These are phyloP conservation scores for Thamnaconus septentrionalis DNA, from an alignment of 2,113 vertebrate species.

Conservation along the genomic window DNA sequence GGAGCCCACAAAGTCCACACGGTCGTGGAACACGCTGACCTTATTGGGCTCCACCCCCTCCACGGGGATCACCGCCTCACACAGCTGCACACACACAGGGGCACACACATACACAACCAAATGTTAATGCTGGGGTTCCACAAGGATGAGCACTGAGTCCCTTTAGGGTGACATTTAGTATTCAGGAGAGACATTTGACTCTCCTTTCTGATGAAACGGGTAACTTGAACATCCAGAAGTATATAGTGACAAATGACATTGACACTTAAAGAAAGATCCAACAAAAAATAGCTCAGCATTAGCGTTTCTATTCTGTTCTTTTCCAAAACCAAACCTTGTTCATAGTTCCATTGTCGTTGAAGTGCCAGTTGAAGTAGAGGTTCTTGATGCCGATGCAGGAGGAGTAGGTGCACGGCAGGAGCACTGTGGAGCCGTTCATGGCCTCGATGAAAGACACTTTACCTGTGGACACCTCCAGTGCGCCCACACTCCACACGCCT, in stretches of 20 bases:
- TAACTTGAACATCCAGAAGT: too few species aligned
- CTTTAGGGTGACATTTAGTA: too few species aligned
- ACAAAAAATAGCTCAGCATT: too few species aligned
- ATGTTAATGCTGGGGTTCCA: not conserved
- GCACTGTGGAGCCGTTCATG: conserved; percentile 86
- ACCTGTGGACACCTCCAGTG: conserved; percentile 87
- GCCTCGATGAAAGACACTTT: conserved; percentile 82
- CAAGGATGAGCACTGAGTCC: too few species aligned
- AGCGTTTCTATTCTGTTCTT: not conserved
- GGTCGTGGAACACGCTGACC: conserved; percentile 51
- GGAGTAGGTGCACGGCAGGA: conserved; percentile 85
- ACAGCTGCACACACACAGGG: conserved; percentile 67
- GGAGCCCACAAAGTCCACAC: conserved; percentile 84
- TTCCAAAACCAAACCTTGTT: conserved; percentile 38
- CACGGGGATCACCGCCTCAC: conserved; percentile 72
- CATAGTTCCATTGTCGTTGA: conserved; percentile 70
- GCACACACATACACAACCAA: not conserved
- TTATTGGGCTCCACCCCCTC: conserved; percentile 65
- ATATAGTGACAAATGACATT: too few species aligned
- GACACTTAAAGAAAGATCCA: too few species aligned
- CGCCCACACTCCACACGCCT: conserved; percentile 72
- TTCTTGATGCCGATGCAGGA: conserved; percentile 90
- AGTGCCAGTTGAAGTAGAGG: conserved; percentile 86
- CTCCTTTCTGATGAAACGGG: not conserved
- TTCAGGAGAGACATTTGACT: not conserved